phyloP scores from a whole-genome alignment of 2,888 invertebrate genomes.

The Frankliniella fusca region DNA sequence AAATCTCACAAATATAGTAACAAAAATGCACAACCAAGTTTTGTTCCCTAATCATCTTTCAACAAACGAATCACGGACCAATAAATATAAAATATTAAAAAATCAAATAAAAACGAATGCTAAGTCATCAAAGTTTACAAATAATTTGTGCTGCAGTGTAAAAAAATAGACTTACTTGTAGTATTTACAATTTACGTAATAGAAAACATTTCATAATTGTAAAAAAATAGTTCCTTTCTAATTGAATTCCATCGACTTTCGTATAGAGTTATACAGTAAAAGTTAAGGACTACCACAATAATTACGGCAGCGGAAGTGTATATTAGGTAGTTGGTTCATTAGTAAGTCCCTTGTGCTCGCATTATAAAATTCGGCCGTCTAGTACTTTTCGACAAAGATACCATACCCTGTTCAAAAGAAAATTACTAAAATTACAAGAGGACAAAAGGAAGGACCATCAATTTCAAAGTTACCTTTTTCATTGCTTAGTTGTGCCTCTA shows the following conservation, averaged over 20 bases:
- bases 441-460: too few species aligned
- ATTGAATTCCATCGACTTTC: too few species aligned
- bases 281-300: not conserved
- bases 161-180: too few species aligned
- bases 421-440: not conserved
- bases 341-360: not conserved
- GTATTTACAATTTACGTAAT: too few species aligned
- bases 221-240: too few species aligned
- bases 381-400: not conserved
- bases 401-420: not conserved
- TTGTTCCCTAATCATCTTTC: not conserved
- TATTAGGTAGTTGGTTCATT: not conserved
- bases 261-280: not conserved
- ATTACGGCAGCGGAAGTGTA: not conserved
- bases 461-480: too few species aligned
- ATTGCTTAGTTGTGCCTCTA: too few species aligned
- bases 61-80: not conserved
- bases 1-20: not conserved
- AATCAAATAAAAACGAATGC: constrained; percentile 11
- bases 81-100: constrained; percentile 15
- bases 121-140: not conserved
- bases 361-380: not conserved
- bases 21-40: constrained; percentile 1
- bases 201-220: too few species aligned
- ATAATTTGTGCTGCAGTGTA: not conserved